phyloP scores from a whole-genome alignment of 1,140 invertebrate genomes.

The Laupala kohalensis region DNA sequence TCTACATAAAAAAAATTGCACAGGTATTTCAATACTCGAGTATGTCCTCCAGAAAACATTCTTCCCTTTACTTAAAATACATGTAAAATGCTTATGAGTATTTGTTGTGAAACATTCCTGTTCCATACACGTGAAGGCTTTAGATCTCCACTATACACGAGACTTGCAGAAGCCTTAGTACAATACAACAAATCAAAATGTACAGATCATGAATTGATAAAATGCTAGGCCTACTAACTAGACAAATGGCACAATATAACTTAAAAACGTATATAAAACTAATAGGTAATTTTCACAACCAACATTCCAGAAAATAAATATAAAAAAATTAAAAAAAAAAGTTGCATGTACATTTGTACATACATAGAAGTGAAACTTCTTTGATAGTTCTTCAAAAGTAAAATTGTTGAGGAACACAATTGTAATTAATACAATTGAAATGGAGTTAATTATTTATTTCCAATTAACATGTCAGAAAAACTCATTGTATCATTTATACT shows the following conservation, averaged over 20 bases:
- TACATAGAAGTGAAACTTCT: no score
- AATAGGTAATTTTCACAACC: constrained; percentile 15
- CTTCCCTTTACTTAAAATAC: constrained; percentile 1
- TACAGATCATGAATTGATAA: constrained; percentile 9
- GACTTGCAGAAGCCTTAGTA: constrained; percentile 8
- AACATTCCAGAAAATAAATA: constrained; percentile 12
- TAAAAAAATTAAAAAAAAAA: not conserved
- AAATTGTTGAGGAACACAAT: no score
- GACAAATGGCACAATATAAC: constrained; percentile 14
- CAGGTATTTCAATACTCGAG: not conserved
- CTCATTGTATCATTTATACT: no score
- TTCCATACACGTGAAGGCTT: not conserved
- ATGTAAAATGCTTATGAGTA: constrained; percentile 2
- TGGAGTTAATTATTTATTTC: no score
- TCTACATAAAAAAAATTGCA: not conserved
- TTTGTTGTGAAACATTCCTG: not conserved
- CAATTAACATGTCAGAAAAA: no score
- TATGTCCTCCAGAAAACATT: constrained; percentile 8
- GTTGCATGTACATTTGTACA: no score
- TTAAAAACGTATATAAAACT: constrained; percentile 13
- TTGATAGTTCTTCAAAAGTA: no score
- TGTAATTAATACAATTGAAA: no score
- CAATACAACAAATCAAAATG: constrained; percentile 7
- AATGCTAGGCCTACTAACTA: constrained; percentile 11
- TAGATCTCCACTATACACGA: constrained; percentile 8